Base-by-base conservation (phyloP, 2,888 invertebrate species). In the Pilophorus perplexus region DNA sequence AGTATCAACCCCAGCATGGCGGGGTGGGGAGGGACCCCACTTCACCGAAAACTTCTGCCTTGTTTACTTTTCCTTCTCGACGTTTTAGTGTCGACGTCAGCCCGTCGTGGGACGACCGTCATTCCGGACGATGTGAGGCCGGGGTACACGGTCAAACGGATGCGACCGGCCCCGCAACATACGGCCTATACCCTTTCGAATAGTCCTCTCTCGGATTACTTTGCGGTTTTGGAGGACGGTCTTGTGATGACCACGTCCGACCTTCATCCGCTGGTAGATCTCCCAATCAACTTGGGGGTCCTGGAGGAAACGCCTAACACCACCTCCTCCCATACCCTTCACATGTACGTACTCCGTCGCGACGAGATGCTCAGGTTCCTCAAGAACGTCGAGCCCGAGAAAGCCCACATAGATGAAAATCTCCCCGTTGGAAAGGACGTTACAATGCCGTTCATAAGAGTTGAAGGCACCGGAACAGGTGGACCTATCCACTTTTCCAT, bases 231-330 rank as follows among this genome's bases (percentile, higher is more conserved):
- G 66, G 86, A 88, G 72, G 89, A 92, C 77, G 93, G 93, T 59
- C 84, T 92, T 66, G 86, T 94, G 66, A 94, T 93, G 92, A 93
- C 93, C 48, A 93, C 91, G 23, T 86, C 90, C 38, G 90, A 92
- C 75, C 82, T 93, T 42, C 84, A 86, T 60, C 89, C 91, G 12
- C 79, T 93, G 69, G 85, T 91, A 68, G 87, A 92, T 76, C 84
- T 85, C 71, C 89, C 90, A 0, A 86, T 93, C 23, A 87, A 90
- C 75, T 82, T 93, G 67, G 84, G 90, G 60, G 86, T 93, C 18
- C 79, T 91, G 65, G 91, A 92, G 75, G 89, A 91, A 76, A 85
- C 87, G 52, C 86, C 87, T 3, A 90, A 90, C 76, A 84, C 84
- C 71, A 90, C 89, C 70, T 83, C 87, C 50, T 89, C 88, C 22